Base-by-base conservation (phyloP, 2,113 vertebrate species). In the Syrmaticus mikado region DNA sequence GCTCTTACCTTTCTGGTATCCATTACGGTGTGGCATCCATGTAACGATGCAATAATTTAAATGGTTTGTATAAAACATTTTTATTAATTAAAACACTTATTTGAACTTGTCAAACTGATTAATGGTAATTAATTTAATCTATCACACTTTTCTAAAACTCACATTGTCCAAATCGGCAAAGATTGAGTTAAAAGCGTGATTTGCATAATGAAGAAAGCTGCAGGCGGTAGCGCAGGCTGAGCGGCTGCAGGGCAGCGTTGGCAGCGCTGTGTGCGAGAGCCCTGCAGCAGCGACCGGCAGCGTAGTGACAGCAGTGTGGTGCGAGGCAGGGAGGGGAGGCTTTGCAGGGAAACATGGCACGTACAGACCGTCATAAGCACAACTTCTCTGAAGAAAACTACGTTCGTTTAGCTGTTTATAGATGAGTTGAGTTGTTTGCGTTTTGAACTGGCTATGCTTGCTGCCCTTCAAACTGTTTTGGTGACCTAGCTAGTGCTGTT, bases 91-190 rank as follows among this genome's bases (percentile, higher is more conserved):
- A 90, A 92, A 85, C 91, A 71, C 61, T 89, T 81, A 82, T 89
- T 92, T 74, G 52, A 50, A 58, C 82, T 92, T 93, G 76, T 82
- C n/a, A 84, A 87, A 94, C 74, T 84, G n/a, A 82, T 88, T 75
- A 85, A 81, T 65, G 43, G 10, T 53, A 89, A 89, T 92, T 91
- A 68, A 70, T 80, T 90, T 82, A 88, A 55, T 76, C 25, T 43
- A 19, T 81, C 71, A 8, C 77, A n/a, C 52, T 84, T 88, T 88
- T 85, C 65, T 74, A 84, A 94, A 90, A 58, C 7, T 28, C 0
- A 0, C 32, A 10, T 34, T 93, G 87, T 91, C 38, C 0, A 1
- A 83, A 71, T 78, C 72, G 60, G 46, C 61, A 57, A 46, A 71
- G 73, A 30, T 25, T 71, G 82, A 92, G 79, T 78, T 79, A 53